Evolutionary conservation across 2,888 invertebrate genomes (phyloP).

Genomic region (Myopa tessellatipennis): DNA sequence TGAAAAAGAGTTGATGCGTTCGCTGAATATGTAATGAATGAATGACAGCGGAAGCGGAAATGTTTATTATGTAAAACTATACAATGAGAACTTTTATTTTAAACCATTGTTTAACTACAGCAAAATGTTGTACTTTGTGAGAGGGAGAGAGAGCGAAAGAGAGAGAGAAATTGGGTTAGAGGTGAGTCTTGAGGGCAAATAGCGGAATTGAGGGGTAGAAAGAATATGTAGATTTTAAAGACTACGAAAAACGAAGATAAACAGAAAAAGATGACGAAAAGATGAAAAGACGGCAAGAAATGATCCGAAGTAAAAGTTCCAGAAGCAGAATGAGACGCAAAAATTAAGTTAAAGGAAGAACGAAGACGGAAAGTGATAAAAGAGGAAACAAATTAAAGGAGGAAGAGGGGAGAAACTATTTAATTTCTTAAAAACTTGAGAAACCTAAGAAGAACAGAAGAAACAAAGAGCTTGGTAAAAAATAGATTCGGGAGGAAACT

Average conservation of each 20-base stretch:
- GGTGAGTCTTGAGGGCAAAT: too few species aligned
- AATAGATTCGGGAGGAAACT: too few species aligned
- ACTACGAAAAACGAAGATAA: too few species aligned
- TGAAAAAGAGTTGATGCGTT: not conserved
- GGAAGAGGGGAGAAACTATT: not conserved
- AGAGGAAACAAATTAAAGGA: not conserved
- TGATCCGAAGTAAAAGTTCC: too few species aligned
- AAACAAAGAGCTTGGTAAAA: too few species aligned
- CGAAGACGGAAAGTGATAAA: not conserved
- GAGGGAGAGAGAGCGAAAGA: not conserved
- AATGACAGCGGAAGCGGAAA: constrained; percentile 30
- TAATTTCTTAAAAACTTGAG: not conserved
- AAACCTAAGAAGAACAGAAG: too few species aligned
- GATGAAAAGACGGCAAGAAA: too few species aligned
- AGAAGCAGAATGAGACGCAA: not conserved
- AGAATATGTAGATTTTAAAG: too few species aligned
- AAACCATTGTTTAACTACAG: not conserved
- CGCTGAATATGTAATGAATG: not conserved
- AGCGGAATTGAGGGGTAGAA: too few species aligned
- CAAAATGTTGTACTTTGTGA: not conserved
- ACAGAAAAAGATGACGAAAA: too few species aligned
- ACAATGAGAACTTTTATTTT: constrained; percentile 20
- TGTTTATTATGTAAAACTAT: constrained; percentile 36
- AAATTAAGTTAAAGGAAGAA: not conserved
- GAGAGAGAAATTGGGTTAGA: not conserved